Percentiles rank a stretch among this genome's conserved stretches.
phyloP scores from a whole-genome alignment of 2,797 vertebrate genomes.

The Sebastolobus altivelis region DNA sequence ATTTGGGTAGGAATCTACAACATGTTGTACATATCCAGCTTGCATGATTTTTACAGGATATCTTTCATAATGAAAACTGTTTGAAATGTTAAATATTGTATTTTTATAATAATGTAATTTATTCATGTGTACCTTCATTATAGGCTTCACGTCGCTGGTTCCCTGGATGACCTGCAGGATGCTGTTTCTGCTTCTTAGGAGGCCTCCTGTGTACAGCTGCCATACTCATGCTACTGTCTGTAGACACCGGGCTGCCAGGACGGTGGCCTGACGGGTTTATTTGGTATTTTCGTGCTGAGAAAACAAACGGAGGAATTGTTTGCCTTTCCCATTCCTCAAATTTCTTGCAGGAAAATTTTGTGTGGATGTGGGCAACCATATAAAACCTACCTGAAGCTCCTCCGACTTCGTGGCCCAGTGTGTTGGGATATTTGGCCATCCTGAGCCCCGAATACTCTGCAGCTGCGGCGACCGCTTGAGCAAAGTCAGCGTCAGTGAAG shows the following conservation, averaged over 20 bases:
- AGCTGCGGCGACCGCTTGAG: slow-evolving; percentile 96
- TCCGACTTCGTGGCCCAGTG: slow-evolving; percentile 75
- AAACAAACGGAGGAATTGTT: slow-evolving; percentile 14
- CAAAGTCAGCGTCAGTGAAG: slow-evolving; percentile 97
- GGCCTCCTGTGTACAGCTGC: slow-evolving; percentile 95
- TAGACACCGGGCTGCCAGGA: slow-evolving; percentile 95
- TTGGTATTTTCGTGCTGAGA: slow-evolving; percentile 93
- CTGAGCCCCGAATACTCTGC: slow-evolving; percentile 96
- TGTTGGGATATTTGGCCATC: slow-evolving; percentile 90
- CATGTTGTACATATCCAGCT: neutral
- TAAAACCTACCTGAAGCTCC: slow-evolving; percentile 70
- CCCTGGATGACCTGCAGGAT: slow-evolving; percentile 89
- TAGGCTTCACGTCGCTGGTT: slow-evolving; percentile 94
- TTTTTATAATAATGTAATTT: neutral
- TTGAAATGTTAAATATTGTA: neutral
- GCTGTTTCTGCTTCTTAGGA: slow-evolving; percentile 96
- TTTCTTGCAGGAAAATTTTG: neutral
- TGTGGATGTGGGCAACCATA: neutral
- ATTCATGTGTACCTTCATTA: slow-evolving; percentile 89
- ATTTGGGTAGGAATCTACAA: neutral
- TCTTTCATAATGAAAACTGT: neutral
- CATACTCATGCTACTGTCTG: slow-evolving; percentile 97
- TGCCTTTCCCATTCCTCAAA: neutral
- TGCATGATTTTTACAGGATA: neutral
- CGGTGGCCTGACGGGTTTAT: slow-evolving; percentile 90